Evolutionary conservation across 1,140 invertebrate species (phyloP), one percentile per base, ranked within the genome.

Genomic region (Microplitis demolitor): DNA sequence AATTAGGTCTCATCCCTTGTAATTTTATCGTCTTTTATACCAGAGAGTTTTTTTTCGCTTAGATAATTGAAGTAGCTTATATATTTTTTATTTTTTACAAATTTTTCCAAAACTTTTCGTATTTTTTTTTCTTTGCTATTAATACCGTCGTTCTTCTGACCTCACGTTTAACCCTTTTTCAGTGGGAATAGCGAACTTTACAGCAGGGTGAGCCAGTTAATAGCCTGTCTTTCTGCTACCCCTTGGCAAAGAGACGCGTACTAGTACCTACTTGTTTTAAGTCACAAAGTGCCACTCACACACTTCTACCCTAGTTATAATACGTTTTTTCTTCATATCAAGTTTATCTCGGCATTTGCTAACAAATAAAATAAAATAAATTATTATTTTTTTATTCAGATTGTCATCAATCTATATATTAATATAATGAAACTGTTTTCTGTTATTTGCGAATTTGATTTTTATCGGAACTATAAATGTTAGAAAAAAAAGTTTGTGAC

Each of bases 141-240:
- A 60, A 60, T 63, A 33, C 11, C 31, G 9, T 63, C 14, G 11
- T 34, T 16, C 33, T 16, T n/a, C 11, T 35, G 35, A 63, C 33
- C 35, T 39, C 14, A 31, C 33, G 14, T 14, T 54, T 39, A 13
- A 37, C 61, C 9, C 31, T n/a, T 24, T 24, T 13, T 31, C 58
- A 60, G 24, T 24, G 9, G 64, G 45, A 63, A 69, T 66, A 74
- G 61, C 64, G 66, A 66, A 69, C 62, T 70, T 67, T 39, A 74
- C 34, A 63, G 74, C 54, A 50, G 74, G 73, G 64, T 60, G 74
- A 72, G 56, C 69, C 35, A 14, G 58, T 69, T 78, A 76, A 78
- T 78, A 74, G 72, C 54, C 67, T 75, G 60, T 68, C 54, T 74
- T n/a, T 63, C 8, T 45, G 24, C 31, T 60, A 34, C 8, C 16